Evolutionary conservation across 2,797 vertebrate species (phyloP), one percentile per base, ranked within the genome.

Genomic region (Ispidina lecontei): DNA sequence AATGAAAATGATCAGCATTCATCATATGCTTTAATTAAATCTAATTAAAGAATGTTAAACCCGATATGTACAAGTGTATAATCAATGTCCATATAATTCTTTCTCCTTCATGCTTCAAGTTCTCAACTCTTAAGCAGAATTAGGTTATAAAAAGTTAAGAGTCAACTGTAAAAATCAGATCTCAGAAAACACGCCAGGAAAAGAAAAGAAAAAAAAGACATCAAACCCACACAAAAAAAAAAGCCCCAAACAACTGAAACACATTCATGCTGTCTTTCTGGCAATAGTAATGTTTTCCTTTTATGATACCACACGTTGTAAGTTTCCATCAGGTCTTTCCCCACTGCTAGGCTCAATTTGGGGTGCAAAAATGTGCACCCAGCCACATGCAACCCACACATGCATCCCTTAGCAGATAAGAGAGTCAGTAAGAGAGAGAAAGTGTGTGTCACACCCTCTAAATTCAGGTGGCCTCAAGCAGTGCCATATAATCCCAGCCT

Each of bases 401-500:
- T 54, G 59, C 47, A 44, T 81, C 73, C 41, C 79, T 59, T 21
- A 65, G 68, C 81, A 85, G 90, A 74, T 37, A 46, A 1, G 37
- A 76, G 71, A 87, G 64, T 46, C 78, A 68, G 75, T 16, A 11
- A 52, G 89, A 62, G 79, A 51, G 90, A 62, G 82, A 44, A 78
- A 84, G 64, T 80, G 77, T 81, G 60, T 90, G 92, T 97, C 93
- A 83, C 93, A 96, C 96, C 93, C 94, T 97, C 89, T 97, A 96
- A 97, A 97, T 97, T 95, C 97, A 97, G 96, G 97, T 96, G 95
- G 95, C 96, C 94, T 97, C 96, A 96, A 97, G 97, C 96, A 91
- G 95, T 81, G 96, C 91, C 94, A 96, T 95, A 96, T 97, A 96
- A 97, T 97, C 96, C 97, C 94, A 96, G 91, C 95, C 96, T 97